These are phyloP conservation scores for Epicampocera succincta DNA, from an alignment of 2,888 invertebrate genomes.

Conservation along the genomic window DNA sequence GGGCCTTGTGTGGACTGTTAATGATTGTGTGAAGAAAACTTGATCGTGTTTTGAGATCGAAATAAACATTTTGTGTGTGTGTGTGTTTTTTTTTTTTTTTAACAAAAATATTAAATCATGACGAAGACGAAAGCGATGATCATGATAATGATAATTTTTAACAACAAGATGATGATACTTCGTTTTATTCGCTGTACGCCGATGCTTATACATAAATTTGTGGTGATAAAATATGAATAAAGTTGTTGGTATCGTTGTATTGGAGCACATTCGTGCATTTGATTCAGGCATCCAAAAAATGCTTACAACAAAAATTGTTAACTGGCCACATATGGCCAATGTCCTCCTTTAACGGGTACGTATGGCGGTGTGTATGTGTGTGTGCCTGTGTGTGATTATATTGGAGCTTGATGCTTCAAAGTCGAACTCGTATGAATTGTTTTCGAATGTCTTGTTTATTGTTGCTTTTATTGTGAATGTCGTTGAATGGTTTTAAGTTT, in stretches of 20 bases:
- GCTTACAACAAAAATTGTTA: conserved; percentile 58
- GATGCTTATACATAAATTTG: background rate
- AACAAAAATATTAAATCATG: conserved; percentile 62
- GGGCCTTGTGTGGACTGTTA: conserved; percentile 49
- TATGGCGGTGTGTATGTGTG: background rate
- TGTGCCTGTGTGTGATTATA: background rate
- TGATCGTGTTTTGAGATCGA: conserved; percentile 67
- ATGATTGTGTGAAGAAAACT: conserved; percentile 69
- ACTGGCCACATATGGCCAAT: conserved; percentile 67
- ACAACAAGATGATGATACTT: conserved; percentile 52
- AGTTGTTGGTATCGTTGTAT: conserved; percentile 74
- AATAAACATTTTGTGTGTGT: too few species aligned
- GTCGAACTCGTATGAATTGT: conserved; percentile 63
- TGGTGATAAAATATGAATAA: conserved; percentile 60
- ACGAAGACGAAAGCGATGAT: conserved; percentile 36
- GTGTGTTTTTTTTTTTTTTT: conserved; percentile 26
- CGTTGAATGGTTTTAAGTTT: conserved; percentile 65
- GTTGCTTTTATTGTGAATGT: conserved; percentile 65
- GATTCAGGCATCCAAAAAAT: conserved; percentile 74
- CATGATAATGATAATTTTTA: conserved; percentile 54
- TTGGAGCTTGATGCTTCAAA: conserved; percentile 37
- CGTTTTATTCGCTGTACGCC: background rate
- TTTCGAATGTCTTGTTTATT: conserved; percentile 72
- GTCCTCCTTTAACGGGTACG: conserved; percentile 54
- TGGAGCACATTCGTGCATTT: conserved; percentile 72